A percentile compares a stretch with the other conserved stretches of the same genome.
phyloP scores from a whole-genome alignment of 2,888 invertebrate species.

The Arge pagana region DNA sequence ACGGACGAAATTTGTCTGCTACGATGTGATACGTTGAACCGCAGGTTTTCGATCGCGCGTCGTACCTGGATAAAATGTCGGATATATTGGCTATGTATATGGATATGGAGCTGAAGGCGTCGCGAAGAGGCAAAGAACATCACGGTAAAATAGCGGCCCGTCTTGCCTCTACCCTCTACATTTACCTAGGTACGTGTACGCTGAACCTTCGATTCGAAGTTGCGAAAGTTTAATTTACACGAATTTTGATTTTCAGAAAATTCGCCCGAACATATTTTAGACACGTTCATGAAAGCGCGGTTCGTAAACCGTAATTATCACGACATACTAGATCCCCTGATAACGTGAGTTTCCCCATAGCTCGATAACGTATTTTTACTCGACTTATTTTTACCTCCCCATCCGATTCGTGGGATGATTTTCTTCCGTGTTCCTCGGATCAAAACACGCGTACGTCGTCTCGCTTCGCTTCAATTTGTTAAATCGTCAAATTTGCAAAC shows the following conservation, averaged over 20 bases:
- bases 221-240: too few relatives aligned
- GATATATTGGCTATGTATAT: constrained; percentile 57
- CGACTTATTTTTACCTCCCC: neutral
- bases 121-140: constrained; percentile 47
- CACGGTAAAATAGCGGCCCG: constrained; percentile 47
- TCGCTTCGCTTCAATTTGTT: too few relatives aligned
- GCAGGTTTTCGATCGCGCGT: constrained; percentile 49
- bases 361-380: neutral
- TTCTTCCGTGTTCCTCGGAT: neutral
- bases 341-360: constrained; percentile 46
- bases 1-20: too few relatives aligned
- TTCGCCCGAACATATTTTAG: constrained; percentile 50
- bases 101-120: constrained; percentile 57
- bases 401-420: neutral
- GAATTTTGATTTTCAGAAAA: constrained; percentile 46
- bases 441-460: too few relatives aligned
- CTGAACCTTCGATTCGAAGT: too few relatives aligned
- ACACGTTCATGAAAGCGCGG: constrained; percentile 52
- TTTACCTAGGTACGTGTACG: constrained; percentile 50
- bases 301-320: constrained; percentile 46
- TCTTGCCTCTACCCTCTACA: constrained; percentile 46
- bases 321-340: constrained; percentile 50
- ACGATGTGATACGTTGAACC: too few relatives aligned
- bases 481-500: too few relatives aligned
- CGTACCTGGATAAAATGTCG: constrained; percentile 56